Percentiles rank a stretch among this genome's conserved stretches.
Evolutionary conservation across 2,888 invertebrate genomes (phyloP).

Genomic region (Terebella lapidaria): DNA sequence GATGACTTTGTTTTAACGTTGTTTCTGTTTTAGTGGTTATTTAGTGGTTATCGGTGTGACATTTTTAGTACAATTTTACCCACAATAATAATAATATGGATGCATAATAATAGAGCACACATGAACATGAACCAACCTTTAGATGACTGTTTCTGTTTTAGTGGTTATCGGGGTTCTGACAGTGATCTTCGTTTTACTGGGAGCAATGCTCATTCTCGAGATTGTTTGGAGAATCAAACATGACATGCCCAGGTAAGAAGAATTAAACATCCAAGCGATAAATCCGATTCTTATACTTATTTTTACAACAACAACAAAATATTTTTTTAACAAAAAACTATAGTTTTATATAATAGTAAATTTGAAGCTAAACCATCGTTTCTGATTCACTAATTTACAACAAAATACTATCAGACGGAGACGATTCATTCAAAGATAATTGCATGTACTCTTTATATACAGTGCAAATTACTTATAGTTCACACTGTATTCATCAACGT

Average conservation of each 20-base stretch:
- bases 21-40: background rate
- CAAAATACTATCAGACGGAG: too few relatives aligned
- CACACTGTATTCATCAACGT: background rate
- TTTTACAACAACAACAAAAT: too few relatives aligned
- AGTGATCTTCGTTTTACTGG: background rate
- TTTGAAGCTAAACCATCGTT: too few relatives aligned
- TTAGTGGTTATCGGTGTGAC: background rate
- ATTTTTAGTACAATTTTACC: background rate
- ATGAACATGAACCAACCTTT: background rate
- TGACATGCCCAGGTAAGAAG: background rate
- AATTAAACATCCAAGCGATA: too few relatives aligned
- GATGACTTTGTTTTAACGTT: too few relatives aligned
- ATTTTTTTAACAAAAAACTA: too few relatives aligned
- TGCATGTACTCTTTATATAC: too few relatives aligned
- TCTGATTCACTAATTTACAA: too few relatives aligned
- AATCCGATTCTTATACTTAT: too few relatives aligned
- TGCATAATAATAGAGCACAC: too few relatives aligned
- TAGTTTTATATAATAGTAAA: too few relatives aligned
- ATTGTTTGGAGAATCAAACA: background rate
- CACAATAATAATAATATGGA: background rate
- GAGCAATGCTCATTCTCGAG: background rate
- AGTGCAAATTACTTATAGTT: background rate
- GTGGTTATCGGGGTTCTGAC: background rate
- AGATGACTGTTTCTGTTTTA: background rate
- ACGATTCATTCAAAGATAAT: too few relatives aligned